These are phyloP conservation scores for Anoplopoma fimbria DNA, from an alignment of 2,113 vertebrate species.

Conservation along the genomic window DNA sequence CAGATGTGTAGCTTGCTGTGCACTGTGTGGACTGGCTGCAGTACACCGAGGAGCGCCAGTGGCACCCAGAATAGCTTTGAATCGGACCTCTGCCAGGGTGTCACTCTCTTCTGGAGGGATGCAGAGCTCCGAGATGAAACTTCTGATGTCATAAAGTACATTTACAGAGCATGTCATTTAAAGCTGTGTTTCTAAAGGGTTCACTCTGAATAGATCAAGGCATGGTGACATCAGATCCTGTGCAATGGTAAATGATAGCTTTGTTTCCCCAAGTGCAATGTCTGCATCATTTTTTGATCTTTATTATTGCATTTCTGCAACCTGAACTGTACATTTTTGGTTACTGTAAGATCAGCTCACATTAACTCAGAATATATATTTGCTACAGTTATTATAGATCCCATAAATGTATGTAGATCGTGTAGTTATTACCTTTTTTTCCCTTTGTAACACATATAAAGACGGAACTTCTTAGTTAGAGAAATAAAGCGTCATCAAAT, in stretches of 20 bases:
- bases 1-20: slow-evolving; percentile 54
- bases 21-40: slow-evolving; percentile 21
- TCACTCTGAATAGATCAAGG: background rate
- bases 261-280: background rate
- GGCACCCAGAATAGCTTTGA: slow-evolving; percentile 36
- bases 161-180: slow-evolving; percentile 32
- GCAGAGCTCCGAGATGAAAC: background rate
- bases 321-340: background rate
- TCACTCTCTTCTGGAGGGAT: background rate
- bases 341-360: background rate
- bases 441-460: background rate
- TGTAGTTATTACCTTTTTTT: background rate
- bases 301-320: background rate
- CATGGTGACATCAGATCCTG: slow-evolving; percentile 1
- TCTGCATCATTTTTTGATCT: background rate
- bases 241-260: background rate
- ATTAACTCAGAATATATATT: background rate
- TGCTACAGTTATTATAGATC: background rate
- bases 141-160: slow-evolving; percentile 39
- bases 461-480: background rate
- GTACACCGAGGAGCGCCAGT: too few species aligned
- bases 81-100: slow-evolving; percentile 3
- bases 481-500: background rate
- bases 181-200: background rate
- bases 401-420: background rate